Evolutionary conservation across 2,113 vertebrate species (phyloP).

Genomic region (Poeciliopsis occidentalis): DNA sequence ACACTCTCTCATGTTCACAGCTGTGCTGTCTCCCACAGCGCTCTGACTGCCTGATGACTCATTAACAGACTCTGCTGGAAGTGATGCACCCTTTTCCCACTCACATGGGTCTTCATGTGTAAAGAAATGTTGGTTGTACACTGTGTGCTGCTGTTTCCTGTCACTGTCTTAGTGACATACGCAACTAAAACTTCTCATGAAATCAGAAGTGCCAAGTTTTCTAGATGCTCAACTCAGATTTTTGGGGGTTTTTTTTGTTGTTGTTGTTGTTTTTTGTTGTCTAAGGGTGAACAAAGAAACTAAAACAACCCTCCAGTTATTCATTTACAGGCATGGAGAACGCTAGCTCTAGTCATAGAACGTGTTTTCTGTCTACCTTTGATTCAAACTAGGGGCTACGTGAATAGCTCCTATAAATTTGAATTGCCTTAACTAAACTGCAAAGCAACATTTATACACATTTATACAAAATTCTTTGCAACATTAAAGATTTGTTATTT

Average conservation of each 20-base stretch:
- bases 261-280: not conserved
- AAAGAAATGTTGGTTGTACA: constrained; percentile 4
- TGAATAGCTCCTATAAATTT: too few relatives aligned
- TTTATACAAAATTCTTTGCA: too few relatives aligned
- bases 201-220: constrained; percentile 19
- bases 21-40: constrained; percentile 48
- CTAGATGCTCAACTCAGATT: constrained; percentile 1
- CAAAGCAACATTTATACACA: too few relatives aligned
- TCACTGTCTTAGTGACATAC: not conserved
- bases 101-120: constrained; percentile 10
- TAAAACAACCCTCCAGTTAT: not conserved
- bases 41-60: constrained; percentile 45
- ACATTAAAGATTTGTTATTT: too few relatives aligned
- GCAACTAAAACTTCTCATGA: constrained; percentile 27
- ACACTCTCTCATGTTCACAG: constrained; percentile 30
- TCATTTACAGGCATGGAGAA: too few relatives aligned
- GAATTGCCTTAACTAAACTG: too few relatives aligned
- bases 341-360: too few relatives aligned
- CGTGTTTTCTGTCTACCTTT: not conserved
- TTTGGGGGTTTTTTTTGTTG: not conserved
- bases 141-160: not conserved
- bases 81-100: constrained; percentile 2
- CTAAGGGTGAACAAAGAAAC: not conserved
- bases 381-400: not conserved
- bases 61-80: constrained; percentile 57